Conservation (phyloP, 1,140 invertebrate species). For the Xylocopa sonorina region DNA sequence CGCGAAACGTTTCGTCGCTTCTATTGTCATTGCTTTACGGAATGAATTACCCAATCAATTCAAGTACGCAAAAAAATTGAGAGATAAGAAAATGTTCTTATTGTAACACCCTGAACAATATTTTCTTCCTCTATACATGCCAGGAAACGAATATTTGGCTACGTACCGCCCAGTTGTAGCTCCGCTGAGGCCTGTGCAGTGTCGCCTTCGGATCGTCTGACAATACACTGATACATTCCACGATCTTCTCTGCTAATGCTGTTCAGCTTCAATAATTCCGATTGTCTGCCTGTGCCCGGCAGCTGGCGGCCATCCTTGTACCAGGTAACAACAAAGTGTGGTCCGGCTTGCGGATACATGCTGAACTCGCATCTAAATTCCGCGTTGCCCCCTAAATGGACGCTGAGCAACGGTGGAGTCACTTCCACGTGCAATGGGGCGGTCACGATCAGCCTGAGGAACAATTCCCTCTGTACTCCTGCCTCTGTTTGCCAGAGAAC, state of each 20-base stretch:
- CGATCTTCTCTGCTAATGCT: constrained; percentile 89
- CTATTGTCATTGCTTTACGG: too few species aligned
- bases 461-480: background rate
- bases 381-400: constrained; percentile 89
- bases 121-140: too few species aligned
- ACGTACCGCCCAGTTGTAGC: constrained; percentile 89
- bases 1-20: too few species aligned
- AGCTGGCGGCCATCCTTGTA: constrained; percentile 89
- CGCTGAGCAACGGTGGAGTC: constrained; percentile 86
- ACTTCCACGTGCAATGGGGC: constrained; percentile 88
- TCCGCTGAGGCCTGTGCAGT: constrained; percentile 91
- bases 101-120: too few species aligned
- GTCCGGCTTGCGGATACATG: constrained; percentile 80
- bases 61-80: too few species aligned
- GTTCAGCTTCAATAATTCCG: constrained; percentile 85
- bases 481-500: too few species aligned
- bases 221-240: constrained; percentile 94
- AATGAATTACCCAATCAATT: too few species aligned
- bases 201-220: constrained; percentile 88
- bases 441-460: constrained; percentile 84
- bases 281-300: constrained; percentile 85
- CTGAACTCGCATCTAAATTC: constrained; percentile 87
- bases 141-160: too few species aligned
- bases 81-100: too few species aligned
- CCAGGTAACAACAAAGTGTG: constrained; percentile 85